Base-by-base conservation (phyloP, 2,797 vertebrate genomes). In the Enteromius radiatus region DNA sequence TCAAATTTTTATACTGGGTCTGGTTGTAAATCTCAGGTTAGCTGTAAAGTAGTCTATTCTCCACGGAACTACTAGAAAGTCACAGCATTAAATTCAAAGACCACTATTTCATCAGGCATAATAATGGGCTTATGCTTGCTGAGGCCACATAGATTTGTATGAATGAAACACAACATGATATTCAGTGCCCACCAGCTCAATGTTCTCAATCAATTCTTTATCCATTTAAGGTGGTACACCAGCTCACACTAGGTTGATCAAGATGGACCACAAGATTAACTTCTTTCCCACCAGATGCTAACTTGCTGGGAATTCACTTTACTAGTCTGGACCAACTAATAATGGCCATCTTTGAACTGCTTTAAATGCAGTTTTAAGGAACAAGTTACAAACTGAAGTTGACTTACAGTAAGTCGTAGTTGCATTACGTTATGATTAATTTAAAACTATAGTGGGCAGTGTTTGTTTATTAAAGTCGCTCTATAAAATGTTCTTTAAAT, bases 91-190 rank as follows among this genome's bases (percentile, higher is more conserved):
- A 80, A 71, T 61, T 47, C 65, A 59, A 33, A 61, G 52, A 80
- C 67, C 38, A 45, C 49, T 17, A 80, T 86, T 89, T 88, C 84
- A 84, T 86, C 77, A 4, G 31, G 63, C 70, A 71, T 87, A 90
- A 76, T 41, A 88, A 89, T 87, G 85, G 87, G 75, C 85, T 85
- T 59, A 11, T 41, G 47, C 47, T 31, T 68, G 17, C 11, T 12
- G 19, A 45, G 26, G 52, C 36, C 67, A 70, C 19, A 70, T 54
- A 31, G 5, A 33, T 70, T 15, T 45, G 11, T 12, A 68, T 12
- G 11, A 21, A n/a, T 49, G 28, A 64, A 47, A 47, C 23, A 19
- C 43, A 31, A 47, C 26, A 28, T 71, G 23, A 47, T 26, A 45
- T 28, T 70, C 68, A 70, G 23, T 47, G 43, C 15, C 23, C 68